phyloP scores from a whole-genome alignment of 92 coral and sea anemone genomes.

The Micromussa lordhowensis region DNA sequence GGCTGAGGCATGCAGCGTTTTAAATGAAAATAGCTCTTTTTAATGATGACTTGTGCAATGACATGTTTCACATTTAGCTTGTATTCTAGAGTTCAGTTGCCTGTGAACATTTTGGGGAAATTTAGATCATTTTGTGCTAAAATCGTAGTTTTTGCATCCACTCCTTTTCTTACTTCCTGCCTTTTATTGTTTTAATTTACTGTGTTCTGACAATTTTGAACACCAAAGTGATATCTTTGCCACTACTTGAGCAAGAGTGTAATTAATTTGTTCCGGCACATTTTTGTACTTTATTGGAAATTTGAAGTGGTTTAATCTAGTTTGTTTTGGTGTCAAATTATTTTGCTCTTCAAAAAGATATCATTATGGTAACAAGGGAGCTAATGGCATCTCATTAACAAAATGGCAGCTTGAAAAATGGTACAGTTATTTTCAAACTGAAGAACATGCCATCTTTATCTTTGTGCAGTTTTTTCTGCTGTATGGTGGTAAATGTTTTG shows the following conservation, averaged over 20 bases:
- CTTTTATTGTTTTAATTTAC: neutral
- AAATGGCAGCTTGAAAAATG: neutral
- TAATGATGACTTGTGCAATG: neutral
- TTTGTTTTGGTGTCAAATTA: neutral
- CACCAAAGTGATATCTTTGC: neutral
- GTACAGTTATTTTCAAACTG: neutral
- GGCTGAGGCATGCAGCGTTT: neutral
- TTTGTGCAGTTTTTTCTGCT: neutral
- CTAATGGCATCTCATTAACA: neutral
- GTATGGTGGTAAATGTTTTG: neutral
- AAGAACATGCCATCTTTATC: neutral
- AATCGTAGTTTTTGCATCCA: neutral
- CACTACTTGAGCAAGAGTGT: neutral
- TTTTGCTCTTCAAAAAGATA: neutral
- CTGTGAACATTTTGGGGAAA: neutral
- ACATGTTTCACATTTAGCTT: neutral
- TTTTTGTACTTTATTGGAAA: neutral
- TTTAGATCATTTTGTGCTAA: too few relatives aligned
- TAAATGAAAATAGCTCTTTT: neutral
- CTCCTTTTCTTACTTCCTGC: slow-evolving; percentile 21
- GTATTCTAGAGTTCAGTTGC: neutral
- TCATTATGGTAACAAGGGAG: neutral
- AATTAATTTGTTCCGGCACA: neutral
- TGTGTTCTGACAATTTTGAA: neutral
- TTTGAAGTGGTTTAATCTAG: neutral